phyloP scores from a whole-genome alignment of 2,888 invertebrate species.

The Dryomyza anilis region DNA sequence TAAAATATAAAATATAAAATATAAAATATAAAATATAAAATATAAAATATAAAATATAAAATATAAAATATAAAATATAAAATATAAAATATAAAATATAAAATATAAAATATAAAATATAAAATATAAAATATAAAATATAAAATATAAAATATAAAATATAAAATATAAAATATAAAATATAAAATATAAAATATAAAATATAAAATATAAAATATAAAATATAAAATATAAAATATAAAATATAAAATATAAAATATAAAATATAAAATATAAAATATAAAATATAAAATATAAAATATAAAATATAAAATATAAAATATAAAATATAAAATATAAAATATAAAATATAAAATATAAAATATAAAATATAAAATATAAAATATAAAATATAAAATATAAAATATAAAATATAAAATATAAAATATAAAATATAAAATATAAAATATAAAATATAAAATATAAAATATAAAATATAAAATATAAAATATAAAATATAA shows the following conservation, averaged over 20 bases:
- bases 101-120: too few relatives aligned
- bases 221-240: neutral
- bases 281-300: neutral
- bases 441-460: neutral
- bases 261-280: neutral
- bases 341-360: neutral
- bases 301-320: neutral
- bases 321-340: neutral
- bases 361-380: neutral
- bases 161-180: too few relatives aligned
- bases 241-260: neutral
- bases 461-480: neutral
- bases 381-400: neutral
- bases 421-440: neutral
- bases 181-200: too few relatives aligned
- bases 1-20: too few relatives aligned
- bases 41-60: too few relatives aligned
- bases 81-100: too few relatives aligned
- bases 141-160: too few relatives aligned
- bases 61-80: too few relatives aligned
- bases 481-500: neutral
- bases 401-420: neutral
- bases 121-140: too few relatives aligned
- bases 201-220: neutral
- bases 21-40: too few relatives aligned